These are phyloP conservation scores for Pelvicachromis taeniatus DNA, from an alignment of 2,113 vertebrate species.

Conservation along the genomic window DNA sequence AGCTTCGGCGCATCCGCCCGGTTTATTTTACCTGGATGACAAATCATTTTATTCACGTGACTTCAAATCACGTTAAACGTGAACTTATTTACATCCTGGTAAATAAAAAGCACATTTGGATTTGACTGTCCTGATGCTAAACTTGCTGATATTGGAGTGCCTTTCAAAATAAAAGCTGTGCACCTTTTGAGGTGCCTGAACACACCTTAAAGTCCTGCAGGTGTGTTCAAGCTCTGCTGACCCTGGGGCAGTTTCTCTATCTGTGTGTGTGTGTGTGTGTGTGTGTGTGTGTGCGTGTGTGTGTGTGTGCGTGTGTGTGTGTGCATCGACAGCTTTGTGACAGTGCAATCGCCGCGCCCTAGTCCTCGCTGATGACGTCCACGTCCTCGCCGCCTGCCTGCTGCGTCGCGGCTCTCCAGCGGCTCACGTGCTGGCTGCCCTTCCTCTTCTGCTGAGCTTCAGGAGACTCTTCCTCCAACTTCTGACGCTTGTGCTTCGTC, in stretches of 20 bases:
- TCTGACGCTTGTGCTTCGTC: slow-evolving; percentile 82
- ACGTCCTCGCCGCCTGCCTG: slow-evolving; percentile 69
- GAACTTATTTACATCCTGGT: neutral
- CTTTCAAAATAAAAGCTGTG: neutral
- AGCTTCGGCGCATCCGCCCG: rapidly evolving
- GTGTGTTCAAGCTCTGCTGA: neutral
- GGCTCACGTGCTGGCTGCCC: slow-evolving; percentile 75
- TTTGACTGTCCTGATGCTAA: neutral
- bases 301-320: neutral
- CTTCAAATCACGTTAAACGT: neutral
- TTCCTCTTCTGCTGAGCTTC: slow-evolving; percentile 78
- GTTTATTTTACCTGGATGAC: neutral
- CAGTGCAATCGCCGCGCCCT: neutral
- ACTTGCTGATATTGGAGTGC: neutral
- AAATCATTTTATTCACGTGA: neutral
- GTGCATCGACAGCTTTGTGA: neutral
- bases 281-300: neutral
- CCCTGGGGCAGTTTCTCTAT: neutral
- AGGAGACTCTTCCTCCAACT: slow-evolving; percentile 77
- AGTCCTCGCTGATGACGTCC: slow-evolving; percentile 76
- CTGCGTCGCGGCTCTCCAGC: slow-evolving; percentile 75
- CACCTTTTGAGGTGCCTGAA: neutral
- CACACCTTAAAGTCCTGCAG: neutral
- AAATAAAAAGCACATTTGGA: neutral
- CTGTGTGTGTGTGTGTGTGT: too few relatives aligned